Conservation (phyloP, 2,113 vertebrate genomes). For the Rhynchomys soricoides region DNA sequence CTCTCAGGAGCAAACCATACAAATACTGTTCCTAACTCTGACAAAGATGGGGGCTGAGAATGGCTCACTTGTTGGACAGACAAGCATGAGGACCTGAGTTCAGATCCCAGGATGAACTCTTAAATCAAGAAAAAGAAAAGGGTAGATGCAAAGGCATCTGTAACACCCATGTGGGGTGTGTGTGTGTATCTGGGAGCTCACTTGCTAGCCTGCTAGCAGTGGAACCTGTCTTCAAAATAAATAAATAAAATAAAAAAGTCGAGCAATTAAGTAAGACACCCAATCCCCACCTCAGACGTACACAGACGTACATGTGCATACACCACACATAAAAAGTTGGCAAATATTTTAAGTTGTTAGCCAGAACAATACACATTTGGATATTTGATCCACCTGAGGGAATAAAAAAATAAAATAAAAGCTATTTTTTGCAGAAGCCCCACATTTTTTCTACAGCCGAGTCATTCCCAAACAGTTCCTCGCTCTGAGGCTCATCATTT, state of each 20-base stretch:
- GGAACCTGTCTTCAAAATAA: neutral
- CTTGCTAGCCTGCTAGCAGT: neutral
- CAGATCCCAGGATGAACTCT: neutral
- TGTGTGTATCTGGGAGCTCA: neutral
- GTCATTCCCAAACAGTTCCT: slow-evolving; percentile 9
- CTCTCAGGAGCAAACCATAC: neutral
- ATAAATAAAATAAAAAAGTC: neutral
- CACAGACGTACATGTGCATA: neutral
- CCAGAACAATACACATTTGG: neutral
- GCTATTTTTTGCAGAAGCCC: neutral
- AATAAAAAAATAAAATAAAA: neutral
- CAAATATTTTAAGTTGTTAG: neutral
- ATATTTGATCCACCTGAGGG: neutral
- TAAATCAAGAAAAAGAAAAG: neutral
- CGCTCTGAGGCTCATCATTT: neutral
- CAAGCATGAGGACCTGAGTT: neutral
- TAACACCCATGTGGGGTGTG: neutral
- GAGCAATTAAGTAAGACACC: neutral
- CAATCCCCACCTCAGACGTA: neutral
- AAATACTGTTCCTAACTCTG: neutral
- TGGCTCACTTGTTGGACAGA: neutral
- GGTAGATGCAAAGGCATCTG: neutral
- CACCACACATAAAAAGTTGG: neutral
- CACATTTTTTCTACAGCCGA: neutral
- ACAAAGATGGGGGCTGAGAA: neutral